phyloP scores from a whole-genome alignment of 2,113 vertebrate species.

The Plecturocebus donacophilus region DNA sequence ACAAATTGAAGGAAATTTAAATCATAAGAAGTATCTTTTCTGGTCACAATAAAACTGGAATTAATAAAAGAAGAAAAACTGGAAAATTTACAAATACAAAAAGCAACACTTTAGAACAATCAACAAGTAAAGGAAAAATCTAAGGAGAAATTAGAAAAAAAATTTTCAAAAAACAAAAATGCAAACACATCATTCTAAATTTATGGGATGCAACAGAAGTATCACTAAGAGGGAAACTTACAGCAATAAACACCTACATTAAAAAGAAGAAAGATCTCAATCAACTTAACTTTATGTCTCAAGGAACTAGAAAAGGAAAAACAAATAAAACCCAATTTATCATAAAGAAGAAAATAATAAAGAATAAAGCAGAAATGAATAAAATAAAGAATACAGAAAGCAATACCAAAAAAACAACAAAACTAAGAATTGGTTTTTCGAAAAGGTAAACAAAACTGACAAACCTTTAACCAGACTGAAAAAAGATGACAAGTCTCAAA shows the following conservation, averaged over 20 bases:
- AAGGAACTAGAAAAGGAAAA: not conserved
- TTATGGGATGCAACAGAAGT: not conserved
- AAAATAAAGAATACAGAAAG: not conserved
- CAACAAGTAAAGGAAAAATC: not conserved
- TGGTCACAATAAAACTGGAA: not conserved
- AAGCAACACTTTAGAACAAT: not conserved
- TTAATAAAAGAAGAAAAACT: not conserved
- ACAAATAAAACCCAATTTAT: not conserved
- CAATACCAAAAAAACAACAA: not conserved
- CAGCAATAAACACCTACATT: not conserved
- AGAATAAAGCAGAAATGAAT: not conserved
- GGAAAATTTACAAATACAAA: not conserved
- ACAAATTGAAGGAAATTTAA: not conserved
- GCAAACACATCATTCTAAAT: not conserved
- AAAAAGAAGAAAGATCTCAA: not conserved
- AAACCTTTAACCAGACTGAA: not conserved
- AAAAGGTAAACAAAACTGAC: not conserved
- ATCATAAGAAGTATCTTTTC: not conserved
- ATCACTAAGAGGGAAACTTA: not conserved
- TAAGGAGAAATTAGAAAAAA: not conserved
- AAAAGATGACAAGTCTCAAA: not conserved
- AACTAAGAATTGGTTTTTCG: not conserved
- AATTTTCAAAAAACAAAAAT: not conserved
- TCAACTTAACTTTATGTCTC: not conserved
- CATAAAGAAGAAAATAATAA: not conserved